phyloP scores from a whole-genome alignment of 2,113 vertebrate genomes.

The Cottus gobio region DNA sequence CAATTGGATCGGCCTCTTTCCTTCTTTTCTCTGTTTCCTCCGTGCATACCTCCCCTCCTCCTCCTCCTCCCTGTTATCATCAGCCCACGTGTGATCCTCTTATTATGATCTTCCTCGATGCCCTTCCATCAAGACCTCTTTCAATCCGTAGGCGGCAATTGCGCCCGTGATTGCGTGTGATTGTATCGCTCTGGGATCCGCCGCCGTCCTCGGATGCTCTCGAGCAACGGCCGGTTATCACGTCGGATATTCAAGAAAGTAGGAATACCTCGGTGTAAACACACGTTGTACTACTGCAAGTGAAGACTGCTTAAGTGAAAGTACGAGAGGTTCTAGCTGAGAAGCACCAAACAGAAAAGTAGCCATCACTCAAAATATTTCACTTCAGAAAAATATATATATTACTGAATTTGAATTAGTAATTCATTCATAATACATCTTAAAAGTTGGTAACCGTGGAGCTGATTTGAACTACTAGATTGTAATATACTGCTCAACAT shows the following conservation, averaged over 20 bases:
- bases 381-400: background rate
- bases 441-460: background rate
- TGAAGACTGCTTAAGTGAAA: too few relatives aligned
- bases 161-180: constrained; percentile 64
- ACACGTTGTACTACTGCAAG: background rate
- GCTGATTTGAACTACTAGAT: background rate
- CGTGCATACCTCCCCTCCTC: constrained; percentile 16
- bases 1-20: constrained; percentile 43
- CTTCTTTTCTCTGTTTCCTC: constrained; percentile 32
- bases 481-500: background rate
- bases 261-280: background rate
- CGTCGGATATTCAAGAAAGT: background rate
- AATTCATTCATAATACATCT: background rate
- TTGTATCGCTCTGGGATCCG: constrained; percentile 64
- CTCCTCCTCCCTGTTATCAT: constrained; percentile 39
- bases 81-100: constrained; percentile 25
- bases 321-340: too few relatives aligned
- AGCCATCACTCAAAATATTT: background rate
- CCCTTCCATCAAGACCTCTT: constrained; percentile 67
- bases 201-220: constrained; percentile 48
- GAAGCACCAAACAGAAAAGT: too few relatives aligned
- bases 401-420: background rate
- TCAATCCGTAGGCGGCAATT: constrained; percentile 67
- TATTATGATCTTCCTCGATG: constrained; percentile 60
- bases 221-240: background rate